phyloP scores from a whole-genome alignment of 2,797 vertebrate species.

The Furcifer pardalis region DNA sequence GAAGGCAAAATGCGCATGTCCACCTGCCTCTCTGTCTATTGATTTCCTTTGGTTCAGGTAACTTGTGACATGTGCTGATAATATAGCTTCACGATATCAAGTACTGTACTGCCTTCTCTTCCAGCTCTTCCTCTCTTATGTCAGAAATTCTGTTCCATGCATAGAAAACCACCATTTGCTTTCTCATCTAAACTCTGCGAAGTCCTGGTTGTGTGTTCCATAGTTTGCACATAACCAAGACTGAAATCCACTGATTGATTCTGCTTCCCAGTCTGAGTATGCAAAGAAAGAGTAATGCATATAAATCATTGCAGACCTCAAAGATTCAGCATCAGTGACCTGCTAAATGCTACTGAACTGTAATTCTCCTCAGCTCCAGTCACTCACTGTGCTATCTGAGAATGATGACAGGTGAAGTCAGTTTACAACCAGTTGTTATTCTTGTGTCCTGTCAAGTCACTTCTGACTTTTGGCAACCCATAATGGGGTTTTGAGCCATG shows the following conservation, averaged over 20 bases:
- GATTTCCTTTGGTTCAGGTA: too few species aligned
- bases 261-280: not conserved
- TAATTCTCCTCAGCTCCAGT: not conserved
- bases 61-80: too few species aligned
- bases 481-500: too few species aligned
- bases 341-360: too few species aligned
- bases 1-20: too few species aligned
- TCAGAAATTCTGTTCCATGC: not conserved
- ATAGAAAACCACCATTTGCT: not conserved
- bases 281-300: not conserved
- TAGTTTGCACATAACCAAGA: not conserved
- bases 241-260: not conserved
- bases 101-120: not conserved
- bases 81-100: not conserved
- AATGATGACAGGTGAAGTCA: not conserved
- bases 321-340: not conserved
- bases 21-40: too few species aligned
- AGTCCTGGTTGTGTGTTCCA: not conserved
- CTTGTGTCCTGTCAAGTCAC: too few species aligned
- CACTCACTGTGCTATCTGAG: not conserved
- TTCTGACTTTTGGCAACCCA: too few species aligned
- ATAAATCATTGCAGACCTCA: not conserved
- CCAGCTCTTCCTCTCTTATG: not conserved
- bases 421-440: too few species aligned
- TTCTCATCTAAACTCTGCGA: not conserved